Base-by-base conservation (phyloP, 2,888 invertebrate species). In the Polymixis flavicincta region DNA sequence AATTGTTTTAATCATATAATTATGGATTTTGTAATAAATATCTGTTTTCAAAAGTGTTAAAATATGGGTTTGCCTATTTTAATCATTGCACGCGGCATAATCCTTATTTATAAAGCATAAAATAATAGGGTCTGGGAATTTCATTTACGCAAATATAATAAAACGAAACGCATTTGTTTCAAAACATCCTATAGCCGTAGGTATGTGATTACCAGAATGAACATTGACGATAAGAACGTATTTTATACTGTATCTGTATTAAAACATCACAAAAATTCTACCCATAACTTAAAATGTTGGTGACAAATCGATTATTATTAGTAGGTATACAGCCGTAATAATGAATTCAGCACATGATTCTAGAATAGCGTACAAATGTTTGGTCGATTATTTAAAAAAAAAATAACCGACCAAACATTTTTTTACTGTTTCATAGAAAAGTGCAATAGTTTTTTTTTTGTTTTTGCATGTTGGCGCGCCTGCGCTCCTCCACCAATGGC, bases 251-350 rank as follows among this genome's bases (percentile, higher is more conserved):
- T 48, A 28, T n/a, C n/a, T n/a, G n/a, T n/a, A n/a, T 8, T 28
- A 8, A 28, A 19, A 8, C 28, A 48, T 55, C 2, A 19, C 25
- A 55, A 32, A 28, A 32, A 71, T 17, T 17, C 19, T 42, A 48
- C 25, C 64, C 13, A 48, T 37, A 32, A 19, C 0, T 7, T 69
- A 69, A 17, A 45, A 28, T 32, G 32, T 13, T 32, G 9, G 37
- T 66, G 32, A 69, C n/a, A 8, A 48, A 8, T 64, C 48, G 25
- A 50, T 64, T 65, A 70, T 50, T 48, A 45, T 50, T 22, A 28
- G 28, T 55, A 55, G n/a, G n/a, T n/a, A n/a, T n/a, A n/a, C n/a
- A 37, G 6, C 37, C 6, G 37, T 37, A 37, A 37, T 6, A 3
- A 37, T 37, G 37, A 37, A 37, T 37, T 37, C 37, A 37, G 6